Evolutionary conservation across 1,140 invertebrate genomes (phyloP), one percentile per base, ranked within the genome.

Genomic region (Zaprionus camerounensis): DNA sequence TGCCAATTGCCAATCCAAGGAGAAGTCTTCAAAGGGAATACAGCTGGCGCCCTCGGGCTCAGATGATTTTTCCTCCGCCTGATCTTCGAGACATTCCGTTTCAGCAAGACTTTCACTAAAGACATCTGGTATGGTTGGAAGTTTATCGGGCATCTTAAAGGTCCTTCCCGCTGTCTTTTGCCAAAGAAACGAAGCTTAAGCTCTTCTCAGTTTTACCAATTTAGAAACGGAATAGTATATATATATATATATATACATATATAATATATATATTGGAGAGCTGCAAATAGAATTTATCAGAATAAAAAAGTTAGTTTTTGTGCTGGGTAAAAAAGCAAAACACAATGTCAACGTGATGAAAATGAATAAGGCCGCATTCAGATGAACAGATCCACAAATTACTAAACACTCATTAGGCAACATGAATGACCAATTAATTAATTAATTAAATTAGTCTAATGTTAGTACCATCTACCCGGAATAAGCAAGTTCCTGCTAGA

Each of bases 51-150:
- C 41, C 15, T 44, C 41, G 15, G 41, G 15, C n/a, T 46, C 7
- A 9, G 7, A 17, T 17, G n/a, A 17, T 9, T 0, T 46, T 1
- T 0, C n/a, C 1, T 0, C 5, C 2, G 7, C n/a, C 3, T 46
- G 41, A n/a, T 17, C n/a, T 9, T 9, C 41, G 5, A 46, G n/a
- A 20, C 15, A 46, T 17, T 46, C 41, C 7, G 1, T 17, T 17
- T 46, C 41, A n/a, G 41, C 41, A 46, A 46, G n/a, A 17, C 7
- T 3, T 17, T 46, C 41, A 46, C 2, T 11, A 7, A 2, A n/a
- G n/a, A n/a, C 3, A 3, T 46, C 41, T 5, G n/a, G 41, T 11
- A 46, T 46, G n/a, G 41, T 11, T 17, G n/a, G 41, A 9, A 46
- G n/a, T 9, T 17, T 46, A 17, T 46, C n/a, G n/a, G n/a, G 41